A percentile compares a stretch with the other conserved stretches of the same genome.
phyloP scores from a whole-genome alignment of 1,140 invertebrate species.

The Lordiphosa collinella region DNA sequence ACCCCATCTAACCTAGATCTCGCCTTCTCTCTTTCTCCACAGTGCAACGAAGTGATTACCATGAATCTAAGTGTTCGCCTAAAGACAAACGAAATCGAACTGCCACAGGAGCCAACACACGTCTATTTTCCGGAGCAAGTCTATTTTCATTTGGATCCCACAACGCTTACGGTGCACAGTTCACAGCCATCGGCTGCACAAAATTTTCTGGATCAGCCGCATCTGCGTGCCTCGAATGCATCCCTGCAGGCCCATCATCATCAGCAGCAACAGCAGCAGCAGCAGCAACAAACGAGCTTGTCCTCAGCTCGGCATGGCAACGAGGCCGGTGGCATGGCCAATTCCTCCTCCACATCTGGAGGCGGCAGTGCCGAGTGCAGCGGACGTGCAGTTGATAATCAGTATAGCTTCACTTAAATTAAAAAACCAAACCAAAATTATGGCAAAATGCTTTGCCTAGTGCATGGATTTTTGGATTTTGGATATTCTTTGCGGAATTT shows the following conservation, averaged over 20 bases:
- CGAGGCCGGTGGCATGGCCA: conserved; percentile 22
- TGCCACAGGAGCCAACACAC: conserved; percentile 75
- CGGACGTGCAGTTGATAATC: conserved; percentile 83
- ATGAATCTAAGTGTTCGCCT: conserved; percentile 81
- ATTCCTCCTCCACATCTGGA: conserved; percentile 1
- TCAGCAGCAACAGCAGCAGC: conserved; percentile 12
- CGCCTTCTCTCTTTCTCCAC: conserved; percentile 7
- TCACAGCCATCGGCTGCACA: conserved; percentile 47
- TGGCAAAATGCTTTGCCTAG: conserved; percentile 1
- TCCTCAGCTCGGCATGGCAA: conserved; percentile 1
- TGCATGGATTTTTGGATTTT: conserved; percentile 28
- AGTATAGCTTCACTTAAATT: conserved; percentile 83
- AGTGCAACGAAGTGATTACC: conserved; percentile 79
- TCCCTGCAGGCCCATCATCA: conserved; percentile 63
- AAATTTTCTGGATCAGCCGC: conserved; percentile 56
- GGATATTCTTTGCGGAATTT: conserved; percentile 50
- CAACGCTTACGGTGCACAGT: conserved; percentile 52
- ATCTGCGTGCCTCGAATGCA: conserved; percentile 66
- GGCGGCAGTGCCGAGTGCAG: conserved; percentile 46
- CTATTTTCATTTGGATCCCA: conserved; percentile 66
- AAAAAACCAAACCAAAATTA: background rate
- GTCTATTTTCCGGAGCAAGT: conserved; percentile 72
- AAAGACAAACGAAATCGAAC: conserved; percentile 81
- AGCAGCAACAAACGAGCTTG: conserved; percentile 14
- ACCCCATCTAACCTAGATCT: background rate